Percentiles rank a stretch among this genome's conserved stretches.
phyloP scores from a whole-genome alignment of 2,113 vertebrate species.

The Mirza zaza region DNA sequence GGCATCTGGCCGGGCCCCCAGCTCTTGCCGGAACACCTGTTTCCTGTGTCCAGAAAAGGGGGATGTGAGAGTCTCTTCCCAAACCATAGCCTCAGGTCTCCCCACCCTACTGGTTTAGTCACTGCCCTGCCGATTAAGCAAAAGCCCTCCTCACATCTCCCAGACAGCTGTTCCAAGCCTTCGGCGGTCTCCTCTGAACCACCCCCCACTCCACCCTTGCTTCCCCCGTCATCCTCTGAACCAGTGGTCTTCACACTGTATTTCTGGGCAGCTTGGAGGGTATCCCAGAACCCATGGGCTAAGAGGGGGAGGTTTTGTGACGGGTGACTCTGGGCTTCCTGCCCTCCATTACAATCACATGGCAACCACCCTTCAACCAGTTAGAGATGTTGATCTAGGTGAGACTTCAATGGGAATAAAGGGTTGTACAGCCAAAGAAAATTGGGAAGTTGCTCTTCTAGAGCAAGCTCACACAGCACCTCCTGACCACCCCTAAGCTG shows the following conservation, averaged over 20 bases:
- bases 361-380: neutral
- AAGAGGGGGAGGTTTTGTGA: neutral
- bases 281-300: neutral
- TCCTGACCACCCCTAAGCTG: too few species aligned
- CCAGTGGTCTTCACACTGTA: neutral
- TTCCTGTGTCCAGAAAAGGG: conserved; percentile 65
- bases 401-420: neutral
- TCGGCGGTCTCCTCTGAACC: neutral
- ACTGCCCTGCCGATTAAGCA: neutral
- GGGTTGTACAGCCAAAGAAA: neutral
- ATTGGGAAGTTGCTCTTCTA: neutral
- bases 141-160: neutral
- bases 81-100: neutral
- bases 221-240: neutral
- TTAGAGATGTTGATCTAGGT: neutral
- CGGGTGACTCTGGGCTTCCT: neutral
- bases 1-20: conserved; percentile 83
- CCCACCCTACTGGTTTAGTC: neutral
- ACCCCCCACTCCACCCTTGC: neutral
- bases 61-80: neutral
- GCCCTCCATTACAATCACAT: neutral
- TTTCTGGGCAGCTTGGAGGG: neutral
- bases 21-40: conserved; percentile 50
- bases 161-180: neutral
- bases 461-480: neutral